phyloP scores from a whole-genome alignment of 2,888 invertebrate species.

The Eristalis tenax region DNA sequence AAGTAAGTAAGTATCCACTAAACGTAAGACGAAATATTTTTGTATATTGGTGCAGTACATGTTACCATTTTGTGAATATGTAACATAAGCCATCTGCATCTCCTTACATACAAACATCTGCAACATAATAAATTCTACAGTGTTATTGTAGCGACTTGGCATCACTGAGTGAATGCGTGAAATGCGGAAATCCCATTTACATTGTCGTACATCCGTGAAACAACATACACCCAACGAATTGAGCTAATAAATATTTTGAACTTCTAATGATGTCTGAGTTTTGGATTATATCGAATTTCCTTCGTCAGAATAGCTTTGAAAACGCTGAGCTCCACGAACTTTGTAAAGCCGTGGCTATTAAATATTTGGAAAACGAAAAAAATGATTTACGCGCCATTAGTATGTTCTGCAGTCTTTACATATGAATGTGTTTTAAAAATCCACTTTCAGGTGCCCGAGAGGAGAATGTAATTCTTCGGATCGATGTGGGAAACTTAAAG shows the following conservation, averaged over 20 bases:
- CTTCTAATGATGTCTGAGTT: slow-evolving; percentile 18
- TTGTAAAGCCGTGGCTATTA: slow-evolving; percentile 23
- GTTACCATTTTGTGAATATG: too few relatives aligned
- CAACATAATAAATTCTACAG: too few relatives aligned
- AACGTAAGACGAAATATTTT: too few relatives aligned
- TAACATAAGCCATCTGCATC: too few relatives aligned
- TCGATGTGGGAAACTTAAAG: slow-evolving; percentile 22
- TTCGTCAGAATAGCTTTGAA: slow-evolving; percentile 40
- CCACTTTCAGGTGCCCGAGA: slow-evolving; percentile 34
- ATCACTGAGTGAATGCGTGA: not conserved
- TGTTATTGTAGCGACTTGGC: not conserved
- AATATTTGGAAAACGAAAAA: slow-evolving; percentile 37
- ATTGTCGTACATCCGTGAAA: not conserved
- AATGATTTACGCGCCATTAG: slow-evolving; percentile 33
- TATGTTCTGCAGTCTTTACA: not conserved
- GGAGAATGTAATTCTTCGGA: slow-evolving; percentile 34
- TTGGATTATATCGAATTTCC: slow-evolving; percentile 19
- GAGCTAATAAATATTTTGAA: not conserved
- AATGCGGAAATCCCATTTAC: not conserved
- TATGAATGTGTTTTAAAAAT: not conserved
- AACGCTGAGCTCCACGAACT: slow-evolving; percentile 13
- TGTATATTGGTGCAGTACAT: too few relatives aligned
- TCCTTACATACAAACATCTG: too few relatives aligned
- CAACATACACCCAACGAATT: not conserved
- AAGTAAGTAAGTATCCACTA: too few relatives aligned